Percentiles rank a stretch among this genome's conserved stretches.
Conservation (phyloP, 2,888 invertebrate species). For the Drosophila kambysellisi region DNA sequence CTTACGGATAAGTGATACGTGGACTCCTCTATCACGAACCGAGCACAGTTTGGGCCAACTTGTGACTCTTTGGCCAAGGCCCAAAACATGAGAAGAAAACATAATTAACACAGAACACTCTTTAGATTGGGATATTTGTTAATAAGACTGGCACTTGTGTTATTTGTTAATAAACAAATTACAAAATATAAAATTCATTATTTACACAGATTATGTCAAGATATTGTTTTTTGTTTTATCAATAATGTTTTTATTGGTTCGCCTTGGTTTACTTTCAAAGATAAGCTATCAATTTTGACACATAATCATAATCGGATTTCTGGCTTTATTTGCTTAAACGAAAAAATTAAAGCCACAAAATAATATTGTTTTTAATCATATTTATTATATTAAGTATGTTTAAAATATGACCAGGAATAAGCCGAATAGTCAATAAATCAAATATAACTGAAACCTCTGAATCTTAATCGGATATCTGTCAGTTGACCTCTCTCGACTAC, state of each 20-base stretch:
- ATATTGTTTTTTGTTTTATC: background rate
- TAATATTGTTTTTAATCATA: background rate
- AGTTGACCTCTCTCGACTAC: background rate
- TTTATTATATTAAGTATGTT: background rate
- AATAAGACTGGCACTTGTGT: background rate
- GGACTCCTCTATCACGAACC: constrained; percentile 2
- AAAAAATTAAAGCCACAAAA: background rate
- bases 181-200: background rate
- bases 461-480: background rate
- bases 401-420: background rate
- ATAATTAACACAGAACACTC: background rate
- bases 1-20: constrained; percentile 39
- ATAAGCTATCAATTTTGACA: background rate
- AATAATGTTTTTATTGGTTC: background rate
- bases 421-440: background rate
- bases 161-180: background rate
- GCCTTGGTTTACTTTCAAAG: background rate
- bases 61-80: background rate
- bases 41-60: background rate
- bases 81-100: background rate
- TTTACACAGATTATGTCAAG: background rate
- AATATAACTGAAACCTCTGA: background rate
- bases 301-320: background rate
- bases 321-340: background rate
- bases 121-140: background rate